Percentiles rank a stretch among this genome's conserved stretches.
Evolutionary conservation across 2,888 invertebrate genomes (phyloP).

Genomic region (Orthonevra nobilis): DNA sequence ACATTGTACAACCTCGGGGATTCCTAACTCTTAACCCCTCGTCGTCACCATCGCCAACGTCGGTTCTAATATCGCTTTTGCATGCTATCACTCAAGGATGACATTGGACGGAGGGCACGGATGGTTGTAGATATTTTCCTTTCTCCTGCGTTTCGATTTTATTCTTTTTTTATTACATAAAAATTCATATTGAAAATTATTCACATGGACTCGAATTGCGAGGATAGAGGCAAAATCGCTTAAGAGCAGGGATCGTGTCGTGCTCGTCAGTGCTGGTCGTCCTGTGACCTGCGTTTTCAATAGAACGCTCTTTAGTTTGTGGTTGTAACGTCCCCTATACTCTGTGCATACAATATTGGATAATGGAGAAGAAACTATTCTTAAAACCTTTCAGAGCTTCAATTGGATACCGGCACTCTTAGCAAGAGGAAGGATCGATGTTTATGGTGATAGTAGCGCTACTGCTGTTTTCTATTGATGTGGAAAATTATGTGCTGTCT

Average conservation of each 20-base stretch:
- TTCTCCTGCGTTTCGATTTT: too few relatives aligned
- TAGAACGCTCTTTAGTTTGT: conserved; percentile 5
- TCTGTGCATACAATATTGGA: conserved; percentile 16
- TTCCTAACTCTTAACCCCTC: conserved; percentile 2
- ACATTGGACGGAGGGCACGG: not conserved
- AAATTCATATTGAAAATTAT: conserved; percentile 57
- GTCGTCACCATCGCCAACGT: not conserved
- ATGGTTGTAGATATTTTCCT: not conserved
- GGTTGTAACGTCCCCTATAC: conserved; percentile 10
- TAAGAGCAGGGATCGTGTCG: too few relatives aligned
- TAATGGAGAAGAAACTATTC: conserved; percentile 28
- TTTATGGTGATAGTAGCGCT: conserved; percentile 54
- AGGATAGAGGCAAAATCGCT: not conserved
- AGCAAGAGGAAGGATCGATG: not conserved
- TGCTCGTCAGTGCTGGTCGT: conserved; percentile 15
- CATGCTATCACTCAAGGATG: conserved; percentile 59
- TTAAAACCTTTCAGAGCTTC: conserved; percentile 35
- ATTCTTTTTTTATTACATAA: conserved; percentile 10
- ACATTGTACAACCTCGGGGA: conserved; percentile 29
- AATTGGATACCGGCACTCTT: conserved; percentile 10
- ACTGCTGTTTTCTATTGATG: conserved; percentile 63
- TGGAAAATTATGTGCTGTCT: conserved; percentile 66
- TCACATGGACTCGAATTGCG: conserved; percentile 28
- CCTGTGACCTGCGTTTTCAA: conserved; percentile 11
- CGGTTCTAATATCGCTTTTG: conserved; percentile 34